phyloP scores from a whole-genome alignment of 2,113 vertebrate genomes.

The Benitochromis conjunctus region DNA sequence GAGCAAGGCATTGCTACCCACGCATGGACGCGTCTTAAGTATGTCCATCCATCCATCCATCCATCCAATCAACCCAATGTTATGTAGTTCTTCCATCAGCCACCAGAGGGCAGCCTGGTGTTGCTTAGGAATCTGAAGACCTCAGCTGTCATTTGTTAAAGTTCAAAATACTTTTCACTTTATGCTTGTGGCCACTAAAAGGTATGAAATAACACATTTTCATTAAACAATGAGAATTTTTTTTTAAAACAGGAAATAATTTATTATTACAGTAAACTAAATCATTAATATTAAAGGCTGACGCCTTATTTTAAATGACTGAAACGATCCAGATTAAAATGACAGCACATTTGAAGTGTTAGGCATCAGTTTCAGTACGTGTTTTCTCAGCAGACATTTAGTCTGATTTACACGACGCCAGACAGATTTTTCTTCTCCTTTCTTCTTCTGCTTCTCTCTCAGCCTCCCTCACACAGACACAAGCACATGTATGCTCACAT shows the following conservation, averaged over 20 bases:
- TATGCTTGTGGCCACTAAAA: neutral
- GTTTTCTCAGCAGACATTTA: neutral
- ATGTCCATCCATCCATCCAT: conserved; percentile 24
- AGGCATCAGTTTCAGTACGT: neutral
- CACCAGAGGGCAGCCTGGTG: conserved; percentile 54
- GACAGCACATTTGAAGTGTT: neutral
- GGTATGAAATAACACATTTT: neutral
- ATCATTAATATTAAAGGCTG: neutral
- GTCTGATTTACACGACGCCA: neutral
- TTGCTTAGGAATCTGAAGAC: neutral
- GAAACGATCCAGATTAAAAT: neutral
- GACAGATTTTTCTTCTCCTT: neutral
- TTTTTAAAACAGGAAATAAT: neutral
- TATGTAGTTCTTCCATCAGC: conserved; percentile 2
- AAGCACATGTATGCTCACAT: neutral
- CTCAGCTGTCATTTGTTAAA: neutral
- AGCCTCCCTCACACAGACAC: neutral
- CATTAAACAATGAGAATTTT: accelerated
- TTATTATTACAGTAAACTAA: neutral
- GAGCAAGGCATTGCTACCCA: conserved; percentile 59
- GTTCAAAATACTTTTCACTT: neutral
- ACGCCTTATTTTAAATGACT: neutral
- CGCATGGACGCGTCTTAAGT: conserved; percentile 71
- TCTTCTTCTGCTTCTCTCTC: neutral
- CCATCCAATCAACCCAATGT: neutral